Conservation (phyloP, 2,113 vertebrate genomes). For the Lepus timidus region DNA sequence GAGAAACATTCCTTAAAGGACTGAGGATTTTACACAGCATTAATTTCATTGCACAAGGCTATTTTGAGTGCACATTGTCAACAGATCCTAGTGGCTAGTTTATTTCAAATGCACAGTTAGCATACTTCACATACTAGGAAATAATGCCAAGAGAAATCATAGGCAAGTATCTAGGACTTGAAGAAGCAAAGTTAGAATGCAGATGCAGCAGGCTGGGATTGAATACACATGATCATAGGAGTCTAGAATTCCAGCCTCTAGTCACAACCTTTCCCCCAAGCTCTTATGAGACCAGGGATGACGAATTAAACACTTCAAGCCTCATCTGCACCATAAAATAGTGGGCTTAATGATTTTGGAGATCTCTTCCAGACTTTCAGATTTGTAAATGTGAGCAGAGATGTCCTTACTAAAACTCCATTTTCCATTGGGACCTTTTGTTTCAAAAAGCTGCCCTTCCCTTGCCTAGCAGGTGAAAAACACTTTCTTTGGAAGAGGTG, state of each 20-base stretch:
- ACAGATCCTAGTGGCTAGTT: slow-evolving; percentile 69
- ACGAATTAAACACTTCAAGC: background rate
- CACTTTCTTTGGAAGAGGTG: background rate
- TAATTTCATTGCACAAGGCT: slow-evolving; percentile 70
- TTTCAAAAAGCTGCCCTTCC: background rate
- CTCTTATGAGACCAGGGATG: background rate
- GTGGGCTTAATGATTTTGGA: background rate
- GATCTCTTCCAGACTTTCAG: background rate
- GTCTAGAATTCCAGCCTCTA: background rate
- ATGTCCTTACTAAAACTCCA: background rate
- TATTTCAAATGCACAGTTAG: slow-evolving; percentile 79
- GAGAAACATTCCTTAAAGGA: slow-evolving; percentile 75
- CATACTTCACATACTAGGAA: slow-evolving; percentile 79
- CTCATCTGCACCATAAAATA: background rate
- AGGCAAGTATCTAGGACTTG: slow-evolving; percentile 46
- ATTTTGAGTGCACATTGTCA: slow-evolving; percentile 80
- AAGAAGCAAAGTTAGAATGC: slow-evolving; percentile 20
- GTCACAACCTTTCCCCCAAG: background rate
- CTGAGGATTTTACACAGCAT: slow-evolving; percentile 70
- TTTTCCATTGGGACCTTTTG: background rate
- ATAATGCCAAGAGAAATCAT: slow-evolving; percentile 72
- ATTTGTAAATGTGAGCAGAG: background rate
- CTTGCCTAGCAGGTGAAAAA: background rate
- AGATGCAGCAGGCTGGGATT: background rate
- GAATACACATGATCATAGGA: background rate